Evolutionary conservation across 2,113 vertebrate species (phyloP), one percentile per base, ranked within the genome.

Genomic region (Gobiocypris rarus): DNA sequence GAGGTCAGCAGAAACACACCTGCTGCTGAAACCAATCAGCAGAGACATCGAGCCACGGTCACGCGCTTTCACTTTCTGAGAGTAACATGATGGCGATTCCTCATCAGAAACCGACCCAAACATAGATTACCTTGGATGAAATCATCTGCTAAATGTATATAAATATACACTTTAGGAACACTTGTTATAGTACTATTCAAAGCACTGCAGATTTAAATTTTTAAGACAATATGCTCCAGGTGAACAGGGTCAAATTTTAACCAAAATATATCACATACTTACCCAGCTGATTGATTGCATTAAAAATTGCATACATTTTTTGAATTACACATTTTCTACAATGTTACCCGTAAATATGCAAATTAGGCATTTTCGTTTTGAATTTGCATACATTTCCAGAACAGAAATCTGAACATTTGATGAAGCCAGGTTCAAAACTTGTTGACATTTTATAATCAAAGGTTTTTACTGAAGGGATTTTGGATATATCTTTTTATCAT

Each of bases 1-100:
- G 86, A 88, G 85, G 87, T 88, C 85, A 81, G 34, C 19, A 84
- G 54, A 82, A 89, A 89, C 88, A 73, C 73, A 77, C 84, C 61
- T 79, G 80, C 84, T 82, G 58, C 85, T 88, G 84, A 85, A 83
- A 88, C 84, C 80, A 78, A 89, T 79, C 79, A 80, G 75, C 48
- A 77, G 75, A 76, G 24, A 50, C 54, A 34, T 65, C 63, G 8
- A 76, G 69, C 54, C 69, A 75, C 61, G 81, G 77, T 83, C 69
- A 74, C 54, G 45, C 52, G 48, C 63, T 67, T 82, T 70, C 75
- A 59, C 31, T 83, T 63, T 34, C 41, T 45, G n/a, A 65, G 9
- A 89, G 79, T 54, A 45, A 83, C 84, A 45, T 19, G 22, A 38
- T 14, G 28, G 59, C 10, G 1, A 6, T 67, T 38, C 31, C 17